A percentile compares a stretch with the other conserved stretches of the same genome.
Evolutionary conservation across 2,888 invertebrate species (phyloP).

Genomic region (Clivina fossor): DNA sequence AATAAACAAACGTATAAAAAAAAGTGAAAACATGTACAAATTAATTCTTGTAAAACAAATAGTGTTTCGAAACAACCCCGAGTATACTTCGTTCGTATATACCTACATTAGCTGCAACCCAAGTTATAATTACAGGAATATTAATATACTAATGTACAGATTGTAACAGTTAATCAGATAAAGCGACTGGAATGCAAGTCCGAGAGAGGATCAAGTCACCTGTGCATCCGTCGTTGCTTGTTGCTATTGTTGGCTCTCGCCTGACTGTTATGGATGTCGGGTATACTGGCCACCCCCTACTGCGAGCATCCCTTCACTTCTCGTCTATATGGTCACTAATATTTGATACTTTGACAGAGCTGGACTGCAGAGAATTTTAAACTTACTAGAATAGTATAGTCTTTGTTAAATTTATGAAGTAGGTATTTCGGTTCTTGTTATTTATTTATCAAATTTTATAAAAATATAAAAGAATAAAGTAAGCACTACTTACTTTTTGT

Average conservation of each 20-base stretch:
- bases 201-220: constrained; percentile 27
- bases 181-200: constrained; percentile 16
- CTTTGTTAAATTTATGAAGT: no score
- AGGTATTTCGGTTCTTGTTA: no score
- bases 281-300: constrained; percentile 17
- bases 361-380: constrained; percentile 7
- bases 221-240: constrained; percentile 16
- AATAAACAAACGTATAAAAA: no score
- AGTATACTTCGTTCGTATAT: no score
- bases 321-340: background rate
- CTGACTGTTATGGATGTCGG: no score
- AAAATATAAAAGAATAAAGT: no score
- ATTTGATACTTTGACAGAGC: constrained; percentile 19
- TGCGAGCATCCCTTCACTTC: background rate
- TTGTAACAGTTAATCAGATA: constrained; percentile 18
- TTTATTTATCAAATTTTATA: no score
- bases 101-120: background rate
- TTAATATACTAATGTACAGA: constrained; percentile 10
- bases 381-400: no score
- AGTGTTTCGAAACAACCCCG: no score
- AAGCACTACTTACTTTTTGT: no score
- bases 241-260: constrained; percentile 19
- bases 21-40: no score
- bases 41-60: no score
- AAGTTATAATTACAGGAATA: constrained; percentile 23